Percentiles rank a stretch among this genome's conserved stretches.
Evolutionary conservation across 2,888 invertebrate genomes (phyloP).

Genomic region (Sisyra terminalis): DNA sequence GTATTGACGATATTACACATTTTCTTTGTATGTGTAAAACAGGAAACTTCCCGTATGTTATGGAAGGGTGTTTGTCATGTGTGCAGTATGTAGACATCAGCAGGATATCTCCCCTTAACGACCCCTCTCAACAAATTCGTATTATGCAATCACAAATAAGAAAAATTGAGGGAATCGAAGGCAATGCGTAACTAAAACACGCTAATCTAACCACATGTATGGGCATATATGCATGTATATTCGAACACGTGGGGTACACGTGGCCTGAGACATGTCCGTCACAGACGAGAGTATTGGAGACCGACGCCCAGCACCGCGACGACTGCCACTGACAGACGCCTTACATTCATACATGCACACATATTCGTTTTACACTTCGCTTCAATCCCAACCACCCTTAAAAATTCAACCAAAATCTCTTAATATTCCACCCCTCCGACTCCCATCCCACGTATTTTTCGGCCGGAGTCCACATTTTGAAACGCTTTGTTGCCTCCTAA

Average conservation of each 20-base stretch:
- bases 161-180: too few species aligned
- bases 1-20: too few species aligned
- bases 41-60: too few species aligned
- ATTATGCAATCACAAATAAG: too few species aligned
- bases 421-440: too few species aligned
- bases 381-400: not conserved
- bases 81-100: too few species aligned
- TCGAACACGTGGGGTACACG: slow-evolving; percentile 3
- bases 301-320: not conserved
- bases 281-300: not conserved
- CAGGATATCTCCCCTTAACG: too few species aligned
- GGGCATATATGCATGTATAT: not conserved
- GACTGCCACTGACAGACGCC: not conserved
- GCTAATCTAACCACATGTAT: slow-evolving; percentile 4
- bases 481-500: slow-evolving; percentile 7
- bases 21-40: too few species aligned
- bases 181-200: slow-evolving; percentile 5
- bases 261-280: slow-evolving; percentile 2
- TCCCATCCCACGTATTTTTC: too few species aligned
- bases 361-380: not conserved
- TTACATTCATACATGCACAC: not conserved
- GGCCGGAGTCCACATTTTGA: not conserved
- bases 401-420: too few species aligned
- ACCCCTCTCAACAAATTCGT: too few species aligned
- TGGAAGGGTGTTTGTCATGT: too few species aligned